A percentile compares a stretch with the other conserved stretches of the same genome.
These are phyloP conservation scores for Crioceris asparagi DNA, from an alignment of 2,888 invertebrate species.

Conservation along the genomic window DNA sequence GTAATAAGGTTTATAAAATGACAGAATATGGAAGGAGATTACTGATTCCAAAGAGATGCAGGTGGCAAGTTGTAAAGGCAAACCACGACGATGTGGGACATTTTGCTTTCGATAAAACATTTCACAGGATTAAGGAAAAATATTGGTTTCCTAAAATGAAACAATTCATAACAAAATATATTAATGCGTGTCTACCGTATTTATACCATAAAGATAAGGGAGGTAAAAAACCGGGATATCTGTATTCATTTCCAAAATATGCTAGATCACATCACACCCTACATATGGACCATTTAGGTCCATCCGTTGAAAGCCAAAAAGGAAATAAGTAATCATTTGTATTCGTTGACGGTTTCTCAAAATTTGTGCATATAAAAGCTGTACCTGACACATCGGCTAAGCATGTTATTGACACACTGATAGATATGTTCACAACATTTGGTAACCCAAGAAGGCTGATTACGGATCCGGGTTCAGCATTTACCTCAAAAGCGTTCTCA, in stretches of 20 bases:
- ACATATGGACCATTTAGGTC: not conserved
- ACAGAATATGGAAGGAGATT: conserved; percentile 11
- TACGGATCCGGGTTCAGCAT: conserved; percentile 16
- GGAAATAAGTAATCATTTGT: conserved; percentile 1
- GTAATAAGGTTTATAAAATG: not conserved
- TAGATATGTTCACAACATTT: conserved; percentile 11
- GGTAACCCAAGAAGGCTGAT: conserved; percentile 12
- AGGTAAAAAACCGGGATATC: conserved; percentile 6
- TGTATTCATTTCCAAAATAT: conserved; percentile 9
- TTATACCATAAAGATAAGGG: conserved; percentile 7
- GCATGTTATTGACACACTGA: not conserved
- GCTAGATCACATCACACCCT: not conserved
- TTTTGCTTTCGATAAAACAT: conserved; percentile 7
- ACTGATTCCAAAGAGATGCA: conserved; percentile 28
- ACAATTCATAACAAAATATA: conserved; percentile 6
- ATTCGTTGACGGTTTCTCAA: conserved; percentile 3
- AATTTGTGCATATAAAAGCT: conserved; percentile 3
- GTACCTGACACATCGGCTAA: conserved; percentile 1
- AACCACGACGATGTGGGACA: conserved; percentile 6
- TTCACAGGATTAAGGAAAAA: not conserved
- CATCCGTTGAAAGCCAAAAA: not conserved
- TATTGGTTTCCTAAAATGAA: conserved; percentile 17
- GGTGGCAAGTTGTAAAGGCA: conserved; percentile 13
- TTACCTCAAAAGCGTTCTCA: conserved; percentile 14
- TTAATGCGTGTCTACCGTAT: conserved; percentile 8